Evolutionary conservation across 1,140 invertebrate genomes (phyloP).

Genomic region (Pseudoatta argentina): DNA sequence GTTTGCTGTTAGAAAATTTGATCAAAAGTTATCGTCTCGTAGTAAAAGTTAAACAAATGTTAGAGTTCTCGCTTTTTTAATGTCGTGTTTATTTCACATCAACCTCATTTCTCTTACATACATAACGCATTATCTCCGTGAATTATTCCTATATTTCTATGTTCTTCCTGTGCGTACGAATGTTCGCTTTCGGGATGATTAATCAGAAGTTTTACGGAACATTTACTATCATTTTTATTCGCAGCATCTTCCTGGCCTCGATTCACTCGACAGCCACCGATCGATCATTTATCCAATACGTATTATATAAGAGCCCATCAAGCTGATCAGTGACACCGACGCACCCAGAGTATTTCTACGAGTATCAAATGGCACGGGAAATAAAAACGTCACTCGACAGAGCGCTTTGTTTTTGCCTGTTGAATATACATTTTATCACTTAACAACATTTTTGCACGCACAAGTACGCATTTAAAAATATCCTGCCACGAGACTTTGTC

Average conservation of each 20-base stretch:
- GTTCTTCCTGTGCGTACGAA: not conserved
- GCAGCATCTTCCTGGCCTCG: constrained; percentile 25
- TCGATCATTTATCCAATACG: constrained; percentile 31
- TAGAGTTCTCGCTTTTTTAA: constrained; percentile 16
- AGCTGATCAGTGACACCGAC: constrained; percentile 64
- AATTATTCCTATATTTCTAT: not conserved
- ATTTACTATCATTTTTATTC: constrained; percentile 58
- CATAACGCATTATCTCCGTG: not conserved
- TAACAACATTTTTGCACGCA: constrained; percentile 1
- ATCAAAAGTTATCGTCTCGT: constrained; percentile 45
- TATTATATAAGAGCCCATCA: constrained; percentile 64
- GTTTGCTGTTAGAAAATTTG: not conserved
- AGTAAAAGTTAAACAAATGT: constrained; percentile 40
- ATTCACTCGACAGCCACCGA: constrained; percentile 35
- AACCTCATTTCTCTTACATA: constrained; percentile 6
- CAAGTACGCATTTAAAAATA: not conserved
- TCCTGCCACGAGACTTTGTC: not conserved
- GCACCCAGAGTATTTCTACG: constrained; percentile 49
- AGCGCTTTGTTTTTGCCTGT: not conserved
- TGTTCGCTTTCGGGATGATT: not conserved
- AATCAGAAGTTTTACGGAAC: constrained; percentile 58
- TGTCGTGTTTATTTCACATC: not conserved
- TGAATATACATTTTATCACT: not conserved
- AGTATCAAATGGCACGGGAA: constrained; percentile 46
- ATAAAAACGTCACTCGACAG: constrained; percentile 25